Base-by-base conservation (phyloP, 2,888 invertebrate genomes). In the Tetropium fuscum region DNA sequence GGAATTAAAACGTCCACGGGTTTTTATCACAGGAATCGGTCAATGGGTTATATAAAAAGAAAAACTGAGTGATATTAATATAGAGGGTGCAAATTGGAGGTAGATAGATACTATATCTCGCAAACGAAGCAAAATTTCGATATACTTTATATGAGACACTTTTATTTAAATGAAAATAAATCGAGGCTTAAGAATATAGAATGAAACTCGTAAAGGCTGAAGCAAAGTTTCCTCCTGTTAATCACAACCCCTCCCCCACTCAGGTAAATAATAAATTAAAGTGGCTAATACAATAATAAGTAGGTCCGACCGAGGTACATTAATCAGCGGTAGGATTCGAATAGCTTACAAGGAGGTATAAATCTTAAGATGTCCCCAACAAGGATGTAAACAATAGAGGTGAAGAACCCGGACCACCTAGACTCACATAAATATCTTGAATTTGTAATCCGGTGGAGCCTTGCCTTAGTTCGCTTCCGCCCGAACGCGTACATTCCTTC, bases 341-440 rank as follows among this genome's bases (percentile, higher is more conserved):
- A 72, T 69, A 70, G 72, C 74, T 74, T 74, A 69, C 66, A 61
- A 56, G 63, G 69, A 63, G 70, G 72, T 74, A 80, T 80, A 80
- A 80, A 80, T 80, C 78, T 78, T 69, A 73, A 79, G 77, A 78
- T 78, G 80, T 80, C 80, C 79, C 78, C 76, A 77, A 77, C 80
- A 78, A n/a, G 79, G 77, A 76, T 76, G 81, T 81, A 81, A 81
- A 81, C 81, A 81, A 81, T 81, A 68, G 74, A 78, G 80, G 79
- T 78, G 79, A 77, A 78, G 77, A 78, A 76, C 78, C 78, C 75
- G 71, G 78, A 77, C 78, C 79, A 79, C 78, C 72, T 77, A 78
- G 79, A 79, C 77, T 74, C 77, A 76, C 80, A 80, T 81, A 81
- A 81, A 81, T 81, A 80, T 80, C 77, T 74, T 64, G 76, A 77